These are phyloP conservation scores for Choristoneura rosaceana DNA, from an alignment of 2,888 invertebrate genomes.

Conservation along the genomic window DNA sequence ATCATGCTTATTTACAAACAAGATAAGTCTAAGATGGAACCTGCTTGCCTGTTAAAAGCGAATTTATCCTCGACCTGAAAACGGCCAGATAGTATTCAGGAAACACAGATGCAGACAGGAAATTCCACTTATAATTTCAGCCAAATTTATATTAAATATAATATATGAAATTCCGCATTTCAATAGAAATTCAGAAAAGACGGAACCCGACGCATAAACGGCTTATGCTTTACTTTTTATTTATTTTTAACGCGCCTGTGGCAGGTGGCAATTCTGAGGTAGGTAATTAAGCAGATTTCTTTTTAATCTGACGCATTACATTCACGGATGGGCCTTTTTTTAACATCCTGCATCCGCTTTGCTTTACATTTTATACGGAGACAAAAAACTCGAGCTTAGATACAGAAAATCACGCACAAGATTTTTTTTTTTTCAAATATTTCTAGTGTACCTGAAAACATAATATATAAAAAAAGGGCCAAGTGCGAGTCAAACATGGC, in stretches of 20 bases:
- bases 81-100: too few relatives aligned
- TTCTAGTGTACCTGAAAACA: too few relatives aligned
- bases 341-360: slow-evolving; percentile 13
- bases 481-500: too few relatives aligned
- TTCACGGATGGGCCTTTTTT: slow-evolving; percentile 12
- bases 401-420: background rate
- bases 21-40: too few relatives aligned
- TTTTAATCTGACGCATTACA: slow-evolving; percentile 20
- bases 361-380: background rate
- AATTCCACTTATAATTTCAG: too few relatives aligned
- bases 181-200: background rate
- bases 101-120: too few relatives aligned
- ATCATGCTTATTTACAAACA: too few relatives aligned
- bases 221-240: slow-evolving; percentile 8
- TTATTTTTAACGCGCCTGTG: slow-evolving; percentile 7
- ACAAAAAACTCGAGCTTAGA: background rate
- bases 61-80: too few relatives aligned
- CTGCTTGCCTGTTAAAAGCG: too few relatives aligned
- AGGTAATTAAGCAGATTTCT: slow-evolving; percentile 42
- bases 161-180: background rate
- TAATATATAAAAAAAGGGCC: too few relatives aligned
- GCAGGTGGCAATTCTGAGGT: slow-evolving; percentile 55
- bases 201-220: background rate
- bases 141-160: background rate
- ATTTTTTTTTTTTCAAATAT: too few relatives aligned